Conservation (phyloP, 2,797 vertebrate genomes). For the Mus caroli region DNA sequence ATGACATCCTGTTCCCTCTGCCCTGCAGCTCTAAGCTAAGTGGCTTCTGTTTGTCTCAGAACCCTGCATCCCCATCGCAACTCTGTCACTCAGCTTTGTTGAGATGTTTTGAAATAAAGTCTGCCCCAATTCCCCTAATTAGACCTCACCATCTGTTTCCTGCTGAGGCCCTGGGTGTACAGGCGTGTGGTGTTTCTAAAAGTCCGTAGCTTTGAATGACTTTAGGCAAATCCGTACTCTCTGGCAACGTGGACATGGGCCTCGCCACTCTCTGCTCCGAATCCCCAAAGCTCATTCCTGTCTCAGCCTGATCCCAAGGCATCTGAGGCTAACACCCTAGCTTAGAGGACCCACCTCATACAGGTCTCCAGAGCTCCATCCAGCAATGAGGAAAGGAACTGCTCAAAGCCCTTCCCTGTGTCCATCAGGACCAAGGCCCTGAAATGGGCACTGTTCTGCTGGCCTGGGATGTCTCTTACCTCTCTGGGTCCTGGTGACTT, state of each 20-base stretch:
- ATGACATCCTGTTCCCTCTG: neutral
- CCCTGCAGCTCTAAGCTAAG: neutral
- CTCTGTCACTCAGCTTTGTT: neutral
- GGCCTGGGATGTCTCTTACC: neutral
- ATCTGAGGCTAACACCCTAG: neutral
- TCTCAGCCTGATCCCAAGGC: neutral
- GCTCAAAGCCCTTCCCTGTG: neutral
- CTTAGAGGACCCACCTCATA: neutral
- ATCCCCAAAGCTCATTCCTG: neutral
- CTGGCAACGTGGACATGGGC: neutral
- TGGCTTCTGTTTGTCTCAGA: neutral
- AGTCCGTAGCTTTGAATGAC: slow-evolving; percentile 45
- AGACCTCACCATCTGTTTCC: slow-evolving; percentile 69
- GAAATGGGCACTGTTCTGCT: neutral
- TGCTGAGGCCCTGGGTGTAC: slow-evolving; percentile 5
- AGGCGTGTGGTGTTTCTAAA: slow-evolving; percentile 34
- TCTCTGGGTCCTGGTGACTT: neutral
- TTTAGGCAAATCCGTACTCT: neutral
- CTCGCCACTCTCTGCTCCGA: rapidly evolving
- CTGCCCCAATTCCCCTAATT: slow-evolving; percentile 61
- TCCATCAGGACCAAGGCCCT: neutral
- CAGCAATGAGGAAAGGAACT: neutral
- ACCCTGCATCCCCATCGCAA: neutral
- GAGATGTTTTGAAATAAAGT: slow-evolving; percentile 58
- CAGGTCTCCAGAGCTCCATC: neutral